These are phyloP conservation scores for Petromus typicus DNA, from an alignment of 2,113 vertebrate genomes.

Conservation along the genomic window DNA sequence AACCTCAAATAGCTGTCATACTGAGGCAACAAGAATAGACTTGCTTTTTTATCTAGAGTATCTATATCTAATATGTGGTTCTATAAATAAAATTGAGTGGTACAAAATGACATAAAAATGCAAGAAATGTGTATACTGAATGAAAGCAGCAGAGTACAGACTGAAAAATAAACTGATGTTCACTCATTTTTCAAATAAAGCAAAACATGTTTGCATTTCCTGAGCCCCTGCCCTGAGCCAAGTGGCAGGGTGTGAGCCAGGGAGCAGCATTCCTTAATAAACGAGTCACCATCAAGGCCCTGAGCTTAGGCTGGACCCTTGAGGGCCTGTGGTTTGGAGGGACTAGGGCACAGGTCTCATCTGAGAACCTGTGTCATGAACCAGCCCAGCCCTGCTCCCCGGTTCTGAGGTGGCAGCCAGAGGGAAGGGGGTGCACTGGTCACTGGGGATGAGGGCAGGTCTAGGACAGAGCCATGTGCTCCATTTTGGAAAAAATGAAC, in stretches of 20 bases:
- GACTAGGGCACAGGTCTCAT: not conserved
- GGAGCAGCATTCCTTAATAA: too few relatives aligned
- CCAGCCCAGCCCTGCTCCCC: not conserved
- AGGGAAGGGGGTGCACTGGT: not conserved
- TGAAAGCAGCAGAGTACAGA: not conserved
- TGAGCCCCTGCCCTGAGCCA: not conserved
- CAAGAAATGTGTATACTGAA: not conserved
- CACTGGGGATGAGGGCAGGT: not conserved
- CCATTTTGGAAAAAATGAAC: not conserved
- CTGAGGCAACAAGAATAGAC: not conserved
- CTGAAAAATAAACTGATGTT: not conserved
- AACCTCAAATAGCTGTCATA: not conserved
- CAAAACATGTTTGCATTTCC: not conserved
- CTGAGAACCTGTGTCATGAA: not conserved
- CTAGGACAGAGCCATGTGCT: not conserved
- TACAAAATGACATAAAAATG: not conserved
- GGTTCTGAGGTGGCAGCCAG: not conserved
- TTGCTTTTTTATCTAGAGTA: not conserved
- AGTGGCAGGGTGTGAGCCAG: not conserved
- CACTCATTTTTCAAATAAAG: not conserved
- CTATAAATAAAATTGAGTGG: not conserved
- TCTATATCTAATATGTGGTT: not conserved
- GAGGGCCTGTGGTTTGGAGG: not conserved
- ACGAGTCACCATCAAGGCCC: not conserved
- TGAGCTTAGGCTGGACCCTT: not conserved